Percentiles rank a stretch among this genome's conserved stretches.
Evolutionary conservation across 2,113 vertebrate genomes (phyloP).

Genomic region (Zingel zingel): DNA sequence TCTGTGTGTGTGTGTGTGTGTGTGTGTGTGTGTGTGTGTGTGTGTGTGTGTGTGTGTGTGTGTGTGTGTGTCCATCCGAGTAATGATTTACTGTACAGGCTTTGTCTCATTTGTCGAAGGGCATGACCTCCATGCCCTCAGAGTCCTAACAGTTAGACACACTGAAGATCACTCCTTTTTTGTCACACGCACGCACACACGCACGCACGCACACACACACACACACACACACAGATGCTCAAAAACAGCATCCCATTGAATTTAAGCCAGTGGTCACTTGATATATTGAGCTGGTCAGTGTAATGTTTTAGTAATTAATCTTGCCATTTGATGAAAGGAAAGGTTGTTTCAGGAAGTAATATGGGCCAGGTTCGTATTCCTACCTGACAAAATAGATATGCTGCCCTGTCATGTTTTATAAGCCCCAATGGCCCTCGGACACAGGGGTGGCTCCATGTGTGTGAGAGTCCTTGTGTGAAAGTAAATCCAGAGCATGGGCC

Average conservation of each 20-base stretch:
- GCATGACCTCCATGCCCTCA: conserved; percentile 28
- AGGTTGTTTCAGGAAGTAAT: conserved; percentile 42
- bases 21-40: too few species aligned
- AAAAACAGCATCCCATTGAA: background rate
- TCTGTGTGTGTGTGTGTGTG: background rate
- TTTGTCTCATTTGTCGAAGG: conserved; percentile 42
- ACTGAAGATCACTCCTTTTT: conserved; percentile 2
- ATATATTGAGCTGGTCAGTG: conserved; percentile 34
- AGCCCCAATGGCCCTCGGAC: conserved; percentile 14
- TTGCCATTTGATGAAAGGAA: conserved; percentile 38
- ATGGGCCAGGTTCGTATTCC: conserved; percentile 12
- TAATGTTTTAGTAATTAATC: conserved; percentile 60
- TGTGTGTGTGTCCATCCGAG: conserved; percentile 5
- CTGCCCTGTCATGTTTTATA: conserved; percentile 41
- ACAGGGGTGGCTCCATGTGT: background rate
- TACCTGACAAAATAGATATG: conserved; percentile 51
- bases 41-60: too few species aligned
- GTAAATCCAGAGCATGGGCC: conserved; percentile 3
- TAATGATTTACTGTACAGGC: conserved; percentile 46
- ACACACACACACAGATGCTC: background rate
- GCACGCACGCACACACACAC: conserved; percentile 2
- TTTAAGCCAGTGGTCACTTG: conserved; percentile 5
- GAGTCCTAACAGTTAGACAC: background rate
- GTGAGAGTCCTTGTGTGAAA: background rate
- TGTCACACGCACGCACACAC: background rate